phyloP scores from a whole-genome alignment of 2,888 invertebrate species.

The Hyalella azteca region DNA sequence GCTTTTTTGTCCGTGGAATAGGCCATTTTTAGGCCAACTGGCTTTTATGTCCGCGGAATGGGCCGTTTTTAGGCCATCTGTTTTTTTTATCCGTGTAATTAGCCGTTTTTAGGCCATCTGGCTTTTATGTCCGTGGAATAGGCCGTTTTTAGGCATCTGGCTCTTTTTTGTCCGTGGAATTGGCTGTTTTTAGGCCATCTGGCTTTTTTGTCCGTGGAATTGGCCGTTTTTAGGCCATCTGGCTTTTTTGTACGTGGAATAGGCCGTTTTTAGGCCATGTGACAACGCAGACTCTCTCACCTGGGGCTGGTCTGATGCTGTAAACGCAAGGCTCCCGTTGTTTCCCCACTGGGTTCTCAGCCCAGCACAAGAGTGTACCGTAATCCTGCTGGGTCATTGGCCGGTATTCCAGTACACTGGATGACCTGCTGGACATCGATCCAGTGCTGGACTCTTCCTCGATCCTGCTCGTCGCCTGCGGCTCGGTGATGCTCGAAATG shows the following conservation, averaged over 20 bases:
- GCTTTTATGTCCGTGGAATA: too few species aligned
- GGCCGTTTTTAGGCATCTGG: too few species aligned
- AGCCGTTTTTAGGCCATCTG: too few species aligned
- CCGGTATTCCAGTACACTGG: conserved; percentile 46
- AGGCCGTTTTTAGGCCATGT: not conserved
- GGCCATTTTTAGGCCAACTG: too few species aligned
- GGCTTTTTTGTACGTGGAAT: not conserved
- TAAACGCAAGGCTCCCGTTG: conserved; percentile 50
- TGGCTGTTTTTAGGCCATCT: too few species aligned
- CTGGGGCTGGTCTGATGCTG: conserved; percentile 48
- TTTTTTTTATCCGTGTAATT: too few species aligned
- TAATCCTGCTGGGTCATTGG: conserved; percentile 49
- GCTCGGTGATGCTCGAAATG: conserved; percentile 13
- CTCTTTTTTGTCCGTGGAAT: too few species aligned
- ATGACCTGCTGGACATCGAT: conserved; percentile 2
- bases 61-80: too few species aligned
- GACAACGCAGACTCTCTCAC: not conserved
- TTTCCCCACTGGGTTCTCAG: conserved; percentile 44
- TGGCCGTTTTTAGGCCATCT: too few species aligned
- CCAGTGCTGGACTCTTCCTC: not conserved
- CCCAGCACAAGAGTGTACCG: conserved; percentile 49
- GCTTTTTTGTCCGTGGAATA: too few species aligned
- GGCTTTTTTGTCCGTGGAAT: too few species aligned
- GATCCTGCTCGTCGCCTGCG: not conserved
- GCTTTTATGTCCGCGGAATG: too few species aligned